Base-by-base conservation (phyloP, 37 sponge, comb jelly and placozoan genomes). In the Geodia barretti region DNA sequence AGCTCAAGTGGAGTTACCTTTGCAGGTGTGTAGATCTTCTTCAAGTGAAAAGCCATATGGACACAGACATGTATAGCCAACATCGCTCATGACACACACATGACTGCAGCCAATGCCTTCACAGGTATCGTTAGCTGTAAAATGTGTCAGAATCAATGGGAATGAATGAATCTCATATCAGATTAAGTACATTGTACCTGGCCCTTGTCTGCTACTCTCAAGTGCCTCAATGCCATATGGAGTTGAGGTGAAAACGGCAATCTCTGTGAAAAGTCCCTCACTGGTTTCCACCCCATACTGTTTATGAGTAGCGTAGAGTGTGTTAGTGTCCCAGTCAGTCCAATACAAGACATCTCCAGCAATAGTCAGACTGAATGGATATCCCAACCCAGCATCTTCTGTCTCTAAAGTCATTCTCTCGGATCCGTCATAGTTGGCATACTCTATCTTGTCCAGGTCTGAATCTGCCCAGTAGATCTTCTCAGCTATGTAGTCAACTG, bases 121-220 rank as follows among this genome's bases (percentile, higher is more conserved):
- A 79, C 94, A 93, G 21, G 91, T 85, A 67, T 77, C 82, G 20
- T 59, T 4, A 62, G 61, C 93, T 93, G 79, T 28, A 79, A 64
- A 33, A 21, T 3, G 25, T 3, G 47, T 28, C 29, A 43, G 30
- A n/a, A n/a, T n/a, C n/a, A n/a, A n/a, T n/a, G n/a, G n/a, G n/a
- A n/a, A n/a, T n/a, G n/a, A n/a, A n/a, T n/a, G n/a, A n/a, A n/a
- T n/a, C n/a, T n/a, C n/a, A n/a, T n/a, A n/a, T n/a, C n/a, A n/a
- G n/a, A n/a, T n/a, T n/a, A n/a, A n/a, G n/a, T n/a, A n/a, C n/a
- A n/a, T n/a, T n/a, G n/a, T 60, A 77, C 83, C 58, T 65, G 28
- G 24, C 7, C 33, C 31, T 34, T 84, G 84, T 61, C 84, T 29
- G 2, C 26, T 19, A 7, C 40, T 24, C 4, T 68, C 32, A 2